These are phyloP conservation scores for Lepeophtheirus salmonis DNA, from an alignment of 1,140 invertebrate genomes.

Conservation along the genomic window DNA sequence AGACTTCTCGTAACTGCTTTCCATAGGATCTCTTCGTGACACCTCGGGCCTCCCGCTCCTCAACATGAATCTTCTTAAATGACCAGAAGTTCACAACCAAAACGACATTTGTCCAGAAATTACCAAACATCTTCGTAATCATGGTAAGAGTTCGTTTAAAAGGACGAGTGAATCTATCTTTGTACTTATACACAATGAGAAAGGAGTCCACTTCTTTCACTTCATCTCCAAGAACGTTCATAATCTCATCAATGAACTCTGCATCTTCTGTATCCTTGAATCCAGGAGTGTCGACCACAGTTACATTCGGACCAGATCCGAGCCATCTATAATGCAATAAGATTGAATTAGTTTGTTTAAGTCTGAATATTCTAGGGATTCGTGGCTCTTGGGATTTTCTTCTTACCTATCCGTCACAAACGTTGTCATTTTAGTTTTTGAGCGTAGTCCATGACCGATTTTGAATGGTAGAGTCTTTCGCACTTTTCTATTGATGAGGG, in stretches of 20 bases:
- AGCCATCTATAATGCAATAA: neutral
- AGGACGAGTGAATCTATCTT: slow-evolving; percentile 13
- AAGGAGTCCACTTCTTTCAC: slow-evolving; percentile 15
- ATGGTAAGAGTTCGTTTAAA: slow-evolving; percentile 5
- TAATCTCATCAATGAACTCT: slow-evolving; percentile 14
- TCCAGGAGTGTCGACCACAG: slow-evolving; percentile 16
- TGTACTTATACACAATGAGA: slow-evolving; percentile 15
- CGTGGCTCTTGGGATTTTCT: neutral
- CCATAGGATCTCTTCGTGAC: slow-evolving; percentile 8
- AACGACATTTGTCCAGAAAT: slow-evolving; percentile 16
- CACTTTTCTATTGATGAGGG: neutral
- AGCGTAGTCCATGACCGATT: slow-evolving; percentile 15
- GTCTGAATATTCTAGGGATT: too few relatives aligned
- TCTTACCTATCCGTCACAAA: slow-evolving; percentile 8
- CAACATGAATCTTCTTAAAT: slow-evolving; percentile 10
- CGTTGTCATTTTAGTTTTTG: slow-evolving; percentile 11
- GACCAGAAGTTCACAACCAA: slow-evolving; percentile 16
- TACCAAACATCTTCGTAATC: slow-evolving; percentile 16
- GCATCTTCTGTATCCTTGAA: slow-evolving; percentile 13
- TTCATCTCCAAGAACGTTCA: slow-evolving; percentile 16
- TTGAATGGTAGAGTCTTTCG: slow-evolving; percentile 11
- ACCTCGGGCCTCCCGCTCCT: slow-evolving; percentile 1
- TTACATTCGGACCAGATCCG: slow-evolving; percentile 7
- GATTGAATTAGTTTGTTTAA: neutral
- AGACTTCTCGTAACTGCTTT: slow-evolving; percentile 5